A percentile compares a stretch with the other conserved stretches of the same genome.
Evolutionary conservation across 2,797 vertebrate species (phyloP).

Genomic region (Halcyon chelicuti): DNA sequence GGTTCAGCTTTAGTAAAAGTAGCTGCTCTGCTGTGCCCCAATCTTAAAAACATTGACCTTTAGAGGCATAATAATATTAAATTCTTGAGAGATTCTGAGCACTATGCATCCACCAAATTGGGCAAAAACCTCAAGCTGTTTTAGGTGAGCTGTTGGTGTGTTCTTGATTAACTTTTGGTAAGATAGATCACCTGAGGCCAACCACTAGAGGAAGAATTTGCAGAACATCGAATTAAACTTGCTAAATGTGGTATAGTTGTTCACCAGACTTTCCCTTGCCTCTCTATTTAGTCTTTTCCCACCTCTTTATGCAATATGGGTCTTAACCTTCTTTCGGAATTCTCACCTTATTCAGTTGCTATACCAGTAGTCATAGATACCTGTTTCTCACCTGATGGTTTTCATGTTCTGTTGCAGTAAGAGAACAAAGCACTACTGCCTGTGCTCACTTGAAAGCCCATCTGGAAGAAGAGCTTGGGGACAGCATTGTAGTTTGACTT

Average conservation of each 20-base stretch:
- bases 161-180: background rate
- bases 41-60: background rate
- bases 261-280: background rate
- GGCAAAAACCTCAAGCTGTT: background rate
- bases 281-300: background rate
- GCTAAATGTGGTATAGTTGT: background rate
- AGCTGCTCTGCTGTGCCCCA: background rate
- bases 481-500: background rate
- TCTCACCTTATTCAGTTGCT: background rate
- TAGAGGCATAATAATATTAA: background rate
- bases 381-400: background rate
- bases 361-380: accelerated
- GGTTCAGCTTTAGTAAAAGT: background rate
- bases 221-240: background rate
- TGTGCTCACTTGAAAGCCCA: background rate
- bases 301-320: accelerated
- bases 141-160: background rate
- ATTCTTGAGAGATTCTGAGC: background rate
- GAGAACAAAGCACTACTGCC: background rate
- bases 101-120: accelerated
- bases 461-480: background rate
- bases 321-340: background rate
- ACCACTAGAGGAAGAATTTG: background rate
- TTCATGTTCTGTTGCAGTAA: background rate
- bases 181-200: background rate